These are phyloP conservation scores for Planiliza haematocheilus DNA, from an alignment of 2,113 vertebrate genomes.

Conservation along the genomic window DNA sequence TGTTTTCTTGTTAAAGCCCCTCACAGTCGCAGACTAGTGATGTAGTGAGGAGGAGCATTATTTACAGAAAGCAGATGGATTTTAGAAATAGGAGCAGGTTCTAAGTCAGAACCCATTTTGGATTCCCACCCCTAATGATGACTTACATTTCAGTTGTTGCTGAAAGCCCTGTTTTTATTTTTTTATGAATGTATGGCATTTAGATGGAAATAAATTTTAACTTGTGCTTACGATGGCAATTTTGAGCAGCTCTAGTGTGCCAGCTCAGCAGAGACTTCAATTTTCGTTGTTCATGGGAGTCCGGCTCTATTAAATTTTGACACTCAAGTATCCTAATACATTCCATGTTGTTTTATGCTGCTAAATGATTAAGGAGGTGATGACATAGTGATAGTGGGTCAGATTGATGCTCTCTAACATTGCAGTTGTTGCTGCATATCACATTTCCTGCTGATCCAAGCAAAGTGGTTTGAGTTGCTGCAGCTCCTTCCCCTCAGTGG, in stretches of 20 bases:
- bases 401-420: conserved; percentile 22
- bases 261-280: neutral
- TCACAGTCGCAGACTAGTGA: too few species aligned
- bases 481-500: neutral
- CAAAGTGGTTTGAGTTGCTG: conserved; percentile 23
- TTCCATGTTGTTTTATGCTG: conserved; percentile 1
- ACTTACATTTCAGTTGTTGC: too few species aligned
- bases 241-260: neutral
- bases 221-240: neutral
- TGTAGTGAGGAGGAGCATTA: too few species aligned
- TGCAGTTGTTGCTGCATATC: conserved; percentile 25
- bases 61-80: too few species aligned
- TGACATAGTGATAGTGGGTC: neutral
- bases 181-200: too few species aligned
- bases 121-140: too few species aligned
- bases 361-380: conserved; percentile 35
- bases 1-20: too few species aligned
- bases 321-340: neutral
- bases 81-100: too few species aligned
- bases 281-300: neutral
- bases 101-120: too few species aligned
- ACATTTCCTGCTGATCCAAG: conserved; percentile 40
- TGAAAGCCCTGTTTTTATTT: too few species aligned
- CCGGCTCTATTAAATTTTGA: neutral
- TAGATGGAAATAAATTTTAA: neutral